Evolutionary conservation across 2,888 invertebrate genomes (phyloP).

Genomic region (Nemotelus nigrinus): DNA sequence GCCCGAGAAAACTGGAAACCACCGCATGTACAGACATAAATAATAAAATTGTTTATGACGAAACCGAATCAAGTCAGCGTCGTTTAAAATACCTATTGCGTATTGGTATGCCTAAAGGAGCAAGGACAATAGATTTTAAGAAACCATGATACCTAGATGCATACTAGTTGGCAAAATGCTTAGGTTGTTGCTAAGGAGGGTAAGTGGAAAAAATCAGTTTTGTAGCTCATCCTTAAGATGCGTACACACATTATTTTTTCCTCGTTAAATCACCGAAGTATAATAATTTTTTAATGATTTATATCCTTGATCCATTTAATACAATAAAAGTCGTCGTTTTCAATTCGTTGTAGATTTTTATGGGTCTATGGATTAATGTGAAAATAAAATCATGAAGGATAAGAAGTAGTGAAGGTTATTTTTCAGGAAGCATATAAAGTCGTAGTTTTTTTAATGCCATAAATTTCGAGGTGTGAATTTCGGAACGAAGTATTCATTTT

Average conservation of each 20-base stretch:
- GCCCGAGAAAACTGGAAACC: slow-evolving; percentile 18
- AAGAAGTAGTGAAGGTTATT: too few species aligned
- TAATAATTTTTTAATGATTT: slow-evolving; percentile 45
- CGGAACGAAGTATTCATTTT: too few species aligned
- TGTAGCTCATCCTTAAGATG: not conserved
- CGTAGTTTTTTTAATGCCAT: too few species aligned
- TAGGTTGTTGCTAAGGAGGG: not conserved
- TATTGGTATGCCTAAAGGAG: not conserved
- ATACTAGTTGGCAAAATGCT: not conserved
- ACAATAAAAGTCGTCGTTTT: slow-evolving; percentile 6
- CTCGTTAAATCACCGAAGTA: slow-evolving; percentile 36
- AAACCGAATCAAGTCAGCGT: not conserved
- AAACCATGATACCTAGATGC: slow-evolving; percentile 4
- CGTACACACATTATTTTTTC: slow-evolving; percentile 26
- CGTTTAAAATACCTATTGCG: not conserved
- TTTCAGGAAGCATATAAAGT: too few species aligned
- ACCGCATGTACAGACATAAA: slow-evolving; percentile 31
- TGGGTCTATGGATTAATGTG: too few species aligned
- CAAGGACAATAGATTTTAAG: slow-evolving; percentile 35
- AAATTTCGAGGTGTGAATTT: too few species aligned
- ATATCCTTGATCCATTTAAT: slow-evolving; percentile 26
- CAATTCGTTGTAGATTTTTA: not conserved
- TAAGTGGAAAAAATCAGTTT: slow-evolving; percentile 4
- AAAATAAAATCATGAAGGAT: too few species aligned
- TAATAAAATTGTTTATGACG: slow-evolving; percentile 44